These are phyloP conservation scores for Collichthys lucidus DNA, from an alignment of 2,113 vertebrate genomes.

Conservation along the genomic window DNA sequence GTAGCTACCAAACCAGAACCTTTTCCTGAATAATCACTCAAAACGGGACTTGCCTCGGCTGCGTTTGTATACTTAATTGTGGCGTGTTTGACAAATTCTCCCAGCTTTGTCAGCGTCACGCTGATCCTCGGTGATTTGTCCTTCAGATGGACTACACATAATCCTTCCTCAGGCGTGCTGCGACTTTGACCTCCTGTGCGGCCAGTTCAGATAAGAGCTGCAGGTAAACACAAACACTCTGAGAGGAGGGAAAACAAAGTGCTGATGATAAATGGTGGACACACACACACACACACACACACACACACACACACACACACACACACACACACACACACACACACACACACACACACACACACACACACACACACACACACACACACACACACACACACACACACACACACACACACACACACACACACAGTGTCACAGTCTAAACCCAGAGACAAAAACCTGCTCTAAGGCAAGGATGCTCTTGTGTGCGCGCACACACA, in stretches of 20 bases:
- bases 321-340: background rate
- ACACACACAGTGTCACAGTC: background rate
- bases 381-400: conserved; percentile 10
- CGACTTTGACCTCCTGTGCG: conserved; percentile 64
- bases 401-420: conserved; percentile 8
- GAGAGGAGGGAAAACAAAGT: conserved; percentile 65
- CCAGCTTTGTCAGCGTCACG: conserved; percentile 46
- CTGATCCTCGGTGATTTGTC: conserved; percentile 18
- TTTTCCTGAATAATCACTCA: conserved; percentile 56
- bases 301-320: background rate
- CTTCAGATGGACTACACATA: conserved; percentile 51
- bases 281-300: conserved; percentile 8
- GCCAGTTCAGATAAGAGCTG: conserved; percentile 68
- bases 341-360: background rate
- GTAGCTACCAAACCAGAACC: conserved; percentile 55
- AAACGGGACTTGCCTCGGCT: conserved; percentile 23
- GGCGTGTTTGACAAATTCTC: conserved; percentile 45
- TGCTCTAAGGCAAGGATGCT: conserved; percentile 15
- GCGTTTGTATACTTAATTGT: conserved; percentile 25
- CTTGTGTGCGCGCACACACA: background rate
- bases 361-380: background rate
- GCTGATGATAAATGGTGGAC: conserved; percentile 55
- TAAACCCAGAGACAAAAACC: conserved; percentile 17
- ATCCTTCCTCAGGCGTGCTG: conserved; percentile 11
- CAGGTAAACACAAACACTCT: conserved; percentile 77